Percentiles rank a stretch among this genome's conserved stretches.
These are phyloP conservation scores for Pectinophora gossypiella DNA, from an alignment of 1,140 invertebrate genomes.

Conservation along the genomic window DNA sequence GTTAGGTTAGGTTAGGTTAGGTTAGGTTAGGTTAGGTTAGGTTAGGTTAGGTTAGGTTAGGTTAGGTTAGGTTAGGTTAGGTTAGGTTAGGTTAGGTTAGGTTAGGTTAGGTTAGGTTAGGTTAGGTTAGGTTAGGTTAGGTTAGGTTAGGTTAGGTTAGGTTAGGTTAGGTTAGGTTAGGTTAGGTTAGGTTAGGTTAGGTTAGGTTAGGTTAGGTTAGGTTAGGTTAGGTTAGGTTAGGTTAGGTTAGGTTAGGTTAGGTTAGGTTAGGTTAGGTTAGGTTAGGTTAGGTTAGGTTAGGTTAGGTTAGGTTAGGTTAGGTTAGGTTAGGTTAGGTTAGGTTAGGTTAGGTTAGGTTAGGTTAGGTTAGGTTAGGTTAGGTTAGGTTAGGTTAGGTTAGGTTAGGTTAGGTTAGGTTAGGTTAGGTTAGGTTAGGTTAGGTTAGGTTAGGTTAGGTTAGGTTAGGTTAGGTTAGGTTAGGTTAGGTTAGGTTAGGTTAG, in stretches of 20 bases:
- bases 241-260: constrained; percentile 10
- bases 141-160: constrained; percentile 10
- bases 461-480: constrained; percentile 8
- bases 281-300: constrained; percentile 11
- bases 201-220: constrained; percentile 10
- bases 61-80: constrained; percentile 10
- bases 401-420: constrained; percentile 9
- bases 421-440: constrained; percentile 8
- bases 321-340: constrained; percentile 10
- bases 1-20: constrained; percentile 10
- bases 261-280: constrained; percentile 8
- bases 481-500: constrained; percentile 8
- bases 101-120: constrained; percentile 11
- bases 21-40: constrained; percentile 11
- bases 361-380: constrained; percentile 10
- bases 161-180: constrained; percentile 6
- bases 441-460: constrained; percentile 7
- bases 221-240: constrained; percentile 8
- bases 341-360: constrained; percentile 11
- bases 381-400: constrained; percentile 9
- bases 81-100: constrained; percentile 10
- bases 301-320: constrained; percentile 10
- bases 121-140: constrained; percentile 11
- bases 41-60: constrained; percentile 11
- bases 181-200: constrained; percentile 11